phyloP scores from a whole-genome alignment of 2,888 invertebrate genomes.

The Eristalis arbustorum region DNA sequence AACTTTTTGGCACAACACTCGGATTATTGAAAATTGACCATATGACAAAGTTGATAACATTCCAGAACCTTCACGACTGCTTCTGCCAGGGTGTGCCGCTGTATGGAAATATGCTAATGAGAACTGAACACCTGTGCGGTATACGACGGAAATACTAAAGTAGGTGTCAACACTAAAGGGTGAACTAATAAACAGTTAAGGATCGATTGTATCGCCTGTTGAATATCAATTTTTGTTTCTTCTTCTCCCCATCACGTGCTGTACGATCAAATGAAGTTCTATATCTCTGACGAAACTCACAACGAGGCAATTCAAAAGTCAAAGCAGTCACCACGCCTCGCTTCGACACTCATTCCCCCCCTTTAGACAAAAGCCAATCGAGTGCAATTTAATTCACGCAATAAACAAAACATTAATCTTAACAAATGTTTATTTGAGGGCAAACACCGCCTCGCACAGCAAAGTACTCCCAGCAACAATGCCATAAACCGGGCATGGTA shows the following conservation, averaged over 20 bases:
- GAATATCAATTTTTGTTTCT: constrained; percentile 61
- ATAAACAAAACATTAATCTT: constrained; percentile 71
- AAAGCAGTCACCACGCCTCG: constrained; percentile 41
- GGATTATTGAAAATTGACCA: not conserved
- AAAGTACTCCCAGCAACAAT: constrained; percentile 56
- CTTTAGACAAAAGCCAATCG: constrained; percentile 62
- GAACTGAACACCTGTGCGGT: constrained; percentile 64
- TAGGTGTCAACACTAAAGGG: constrained; percentile 65
- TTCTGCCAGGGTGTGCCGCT: constrained; percentile 51
- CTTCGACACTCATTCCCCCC: constrained; percentile 34
- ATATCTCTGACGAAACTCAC: constrained; percentile 34
- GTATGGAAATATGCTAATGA: constrained; percentile 62
- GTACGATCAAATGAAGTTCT: not conserved
- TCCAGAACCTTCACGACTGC: constrained; percentile 18
- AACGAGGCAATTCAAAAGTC: constrained; percentile 29
- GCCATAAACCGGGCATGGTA: constrained; percentile 47
- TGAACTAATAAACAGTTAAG: constrained; percentile 69
- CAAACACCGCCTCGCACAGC: constrained; percentile 64
- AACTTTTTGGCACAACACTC: constrained; percentile 1
- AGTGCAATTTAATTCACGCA: constrained; percentile 70
- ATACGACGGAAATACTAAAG: constrained; percentile 65
- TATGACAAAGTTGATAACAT: constrained; percentile 12
- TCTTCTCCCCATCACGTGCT: constrained; percentile 28
- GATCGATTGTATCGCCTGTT: constrained; percentile 58
- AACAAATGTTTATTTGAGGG: constrained; percentile 71